Percentiles rank a stretch among this genome's conserved stretches.
These are phyloP conservation scores for Drosophila imparisetae DNA, from an alignment of 2,888 invertebrate species.

Conservation along the genomic window DNA sequence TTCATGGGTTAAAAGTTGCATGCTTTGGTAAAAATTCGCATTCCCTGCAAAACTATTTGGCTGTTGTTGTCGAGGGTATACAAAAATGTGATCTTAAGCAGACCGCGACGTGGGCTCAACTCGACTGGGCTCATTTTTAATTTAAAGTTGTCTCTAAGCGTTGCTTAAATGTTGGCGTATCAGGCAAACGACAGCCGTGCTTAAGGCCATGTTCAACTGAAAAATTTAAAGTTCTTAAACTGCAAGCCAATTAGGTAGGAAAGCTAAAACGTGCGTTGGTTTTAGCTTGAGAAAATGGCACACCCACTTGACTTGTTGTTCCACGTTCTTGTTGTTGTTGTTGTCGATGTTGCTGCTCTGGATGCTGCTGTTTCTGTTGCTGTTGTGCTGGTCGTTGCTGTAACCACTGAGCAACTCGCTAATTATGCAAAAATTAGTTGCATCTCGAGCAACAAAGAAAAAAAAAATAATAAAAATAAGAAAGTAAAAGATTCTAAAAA, in stretches of 20 bases:
- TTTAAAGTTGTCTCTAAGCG: conserved; percentile 36
- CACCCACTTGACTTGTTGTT: conserved; percentile 73
- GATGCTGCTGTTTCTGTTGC: conserved; percentile 29
- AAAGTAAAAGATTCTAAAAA: conserved; percentile 44
- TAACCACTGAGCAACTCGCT: conserved; percentile 73
- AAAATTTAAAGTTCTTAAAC: conserved; percentile 27
- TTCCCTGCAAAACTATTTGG: neutral
- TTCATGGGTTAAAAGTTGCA: neutral
- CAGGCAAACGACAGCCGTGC: conserved; percentile 10
- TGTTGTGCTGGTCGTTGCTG: conserved; percentile 40
- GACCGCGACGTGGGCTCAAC: conserved; percentile 33
- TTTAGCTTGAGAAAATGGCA: conserved; percentile 73
- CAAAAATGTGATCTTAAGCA: conserved; percentile 41
- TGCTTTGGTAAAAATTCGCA: neutral
- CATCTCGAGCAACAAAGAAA: conserved; percentile 40
- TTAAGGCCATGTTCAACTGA: conserved; percentile 30
- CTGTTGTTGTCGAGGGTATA: conserved; percentile 19
- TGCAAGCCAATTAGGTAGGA: conserved; percentile 61
- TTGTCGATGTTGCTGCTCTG: conserved; percentile 25
- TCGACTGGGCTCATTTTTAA: conserved; percentile 28
- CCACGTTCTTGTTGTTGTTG: conserved; percentile 10
- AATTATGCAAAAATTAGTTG: conserved; percentile 75
- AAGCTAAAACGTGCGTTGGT: conserved; percentile 51
- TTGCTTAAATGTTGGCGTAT: conserved; percentile 41
- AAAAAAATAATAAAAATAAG: neutral